Evolutionary conservation across 2,888 invertebrate species (phyloP).

Genomic region (Chloroclysta siterata): DNA sequence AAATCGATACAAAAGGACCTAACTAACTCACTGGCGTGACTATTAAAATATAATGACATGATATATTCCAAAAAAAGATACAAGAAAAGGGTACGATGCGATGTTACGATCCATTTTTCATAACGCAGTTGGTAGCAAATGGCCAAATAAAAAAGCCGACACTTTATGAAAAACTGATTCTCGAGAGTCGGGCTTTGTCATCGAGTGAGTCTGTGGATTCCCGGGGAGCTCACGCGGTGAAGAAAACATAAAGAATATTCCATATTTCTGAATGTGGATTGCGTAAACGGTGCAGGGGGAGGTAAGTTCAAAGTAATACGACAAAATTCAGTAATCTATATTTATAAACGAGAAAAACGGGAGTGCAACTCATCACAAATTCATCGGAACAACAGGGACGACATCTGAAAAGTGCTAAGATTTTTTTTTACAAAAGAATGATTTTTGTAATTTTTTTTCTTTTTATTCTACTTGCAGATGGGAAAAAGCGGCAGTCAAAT

Average conservation of each 20-base stretch:
- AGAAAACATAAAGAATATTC: slow-evolving; percentile 81
- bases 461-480: too few relatives aligned
- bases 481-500: too few relatives aligned
- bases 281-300: slow-evolving; percentile 62
- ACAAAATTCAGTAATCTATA: not conserved
- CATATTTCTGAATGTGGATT: slow-evolving; percentile 81
- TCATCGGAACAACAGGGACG: too few relatives aligned
- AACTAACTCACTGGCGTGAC: slow-evolving; percentile 82
- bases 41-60: slow-evolving; percentile 86
- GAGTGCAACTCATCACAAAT: too few relatives aligned
- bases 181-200: slow-evolving; percentile 78
- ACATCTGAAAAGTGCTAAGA: too few relatives aligned
- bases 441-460: too few relatives aligned
- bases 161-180: slow-evolving; percentile 82
- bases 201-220: slow-evolving; percentile 52
- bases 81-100: slow-evolving; percentile 78
- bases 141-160: slow-evolving; percentile 83
- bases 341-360: too few relatives aligned
- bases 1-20: slow-evolving; percentile 75
- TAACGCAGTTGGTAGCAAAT: slow-evolving; percentile 85
- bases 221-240: slow-evolving; percentile 80
- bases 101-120: slow-evolving; percentile 84
- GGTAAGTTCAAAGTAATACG: slow-evolving; percentile 53
- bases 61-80: slow-evolving; percentile 77
- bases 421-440: too few relatives aligned